Percentiles rank a stretch among this genome's conserved stretches.
These are phyloP conservation scores for Mormoops blainvillei DNA, from an alignment of 2,113 vertebrate species.

Conservation along the genomic window DNA sequence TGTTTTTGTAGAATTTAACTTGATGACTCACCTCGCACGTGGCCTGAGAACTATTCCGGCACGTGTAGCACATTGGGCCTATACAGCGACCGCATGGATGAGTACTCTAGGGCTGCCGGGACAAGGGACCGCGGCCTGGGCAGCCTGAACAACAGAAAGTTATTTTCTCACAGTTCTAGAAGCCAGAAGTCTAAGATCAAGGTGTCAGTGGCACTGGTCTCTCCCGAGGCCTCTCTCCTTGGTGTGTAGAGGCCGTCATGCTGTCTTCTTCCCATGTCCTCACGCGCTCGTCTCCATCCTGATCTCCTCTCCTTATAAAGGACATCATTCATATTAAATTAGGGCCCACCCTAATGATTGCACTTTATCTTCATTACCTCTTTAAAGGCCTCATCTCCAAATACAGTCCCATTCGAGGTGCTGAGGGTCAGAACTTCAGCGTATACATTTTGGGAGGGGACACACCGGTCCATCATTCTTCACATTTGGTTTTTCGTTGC, in stretches of 20 bases:
- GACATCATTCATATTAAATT: neutral
- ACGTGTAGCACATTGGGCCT: too few relatives aligned
- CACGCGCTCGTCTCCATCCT: accelerated
- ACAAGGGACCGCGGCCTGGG: neutral
- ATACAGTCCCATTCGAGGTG: neutral
- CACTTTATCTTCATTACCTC: neutral
- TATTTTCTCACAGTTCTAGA: too few relatives aligned
- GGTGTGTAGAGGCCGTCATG: too few relatives aligned
- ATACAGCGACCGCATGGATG: neutral
- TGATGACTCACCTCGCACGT: neutral
- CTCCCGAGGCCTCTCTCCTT: neutral
- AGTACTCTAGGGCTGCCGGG: too few relatives aligned
- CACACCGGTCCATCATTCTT: accelerated
- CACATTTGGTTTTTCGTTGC: neutral
- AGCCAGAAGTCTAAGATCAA: neutral
- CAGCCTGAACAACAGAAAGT: neutral
- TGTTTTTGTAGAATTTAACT: neutral
- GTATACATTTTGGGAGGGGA: neutral
- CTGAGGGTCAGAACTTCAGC: neutral
- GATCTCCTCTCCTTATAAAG: neutral
- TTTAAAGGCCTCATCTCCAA: neutral
- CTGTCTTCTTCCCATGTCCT: accelerated
- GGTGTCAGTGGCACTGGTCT: neutral
- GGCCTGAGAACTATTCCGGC: neutral
- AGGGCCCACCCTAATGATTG: neutral